These are phyloP conservation scores for Gallinago media DNA, from an alignment of 2,113 vertebrate species.

Conservation along the genomic window DNA sequence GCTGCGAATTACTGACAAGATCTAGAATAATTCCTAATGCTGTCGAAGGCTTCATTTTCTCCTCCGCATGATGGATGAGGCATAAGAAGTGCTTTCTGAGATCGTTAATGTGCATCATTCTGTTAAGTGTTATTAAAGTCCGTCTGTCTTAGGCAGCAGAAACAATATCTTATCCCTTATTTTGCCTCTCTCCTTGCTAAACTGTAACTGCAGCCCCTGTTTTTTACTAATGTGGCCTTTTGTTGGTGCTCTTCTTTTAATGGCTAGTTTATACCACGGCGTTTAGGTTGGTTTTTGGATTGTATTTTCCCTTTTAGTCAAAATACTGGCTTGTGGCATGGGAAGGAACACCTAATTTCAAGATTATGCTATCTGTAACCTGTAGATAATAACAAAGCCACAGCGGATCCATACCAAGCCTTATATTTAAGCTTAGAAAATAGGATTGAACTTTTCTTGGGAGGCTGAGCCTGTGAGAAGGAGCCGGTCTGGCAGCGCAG, in stretches of 20 bases:
- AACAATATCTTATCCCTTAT: slow-evolving; percentile 73
- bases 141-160: slow-evolving; percentile 78
- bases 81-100: slow-evolving; percentile 82
- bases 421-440: not conserved
- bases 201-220: not conserved
- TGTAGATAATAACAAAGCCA: not conserved
- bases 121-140: slow-evolving; percentile 86
- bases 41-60: slow-evolving; percentile 84
- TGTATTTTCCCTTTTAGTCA: slow-evolving; percentile 16
- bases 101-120: slow-evolving; percentile 83
- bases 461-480: not conserved
- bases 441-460: not conserved
- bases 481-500: not conserved
- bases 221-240: slow-evolving; percentile 20
- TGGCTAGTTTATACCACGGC: not conserved
- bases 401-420: not conserved
- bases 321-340: not conserved
- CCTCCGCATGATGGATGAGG: slow-evolving; percentile 82
- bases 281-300: not conserved
- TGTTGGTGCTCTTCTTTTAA: not conserved
- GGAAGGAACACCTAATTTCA: not conserved
- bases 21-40: slow-evolving; percentile 85
- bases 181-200: slow-evolving; percentile 60
- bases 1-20: slow-evolving; percentile 85
- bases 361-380: not conserved